phyloP scores from a whole-genome alignment of 2,113 vertebrate species.

The Odocoileus hemionus region DNA sequence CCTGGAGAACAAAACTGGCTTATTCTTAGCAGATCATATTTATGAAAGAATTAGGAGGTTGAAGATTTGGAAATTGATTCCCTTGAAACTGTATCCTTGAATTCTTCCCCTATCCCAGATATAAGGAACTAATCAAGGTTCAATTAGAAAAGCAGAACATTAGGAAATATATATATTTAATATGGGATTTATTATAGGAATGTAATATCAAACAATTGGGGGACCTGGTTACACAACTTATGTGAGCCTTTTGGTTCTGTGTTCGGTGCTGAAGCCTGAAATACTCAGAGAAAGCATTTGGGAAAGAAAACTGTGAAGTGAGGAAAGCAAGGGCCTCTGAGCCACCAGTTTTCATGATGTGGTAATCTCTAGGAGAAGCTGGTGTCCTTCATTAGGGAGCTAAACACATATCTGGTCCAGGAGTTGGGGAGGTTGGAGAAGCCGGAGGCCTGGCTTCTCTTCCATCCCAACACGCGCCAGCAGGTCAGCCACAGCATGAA shows the following conservation, averaged over 20 bases:
- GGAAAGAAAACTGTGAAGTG: background rate
- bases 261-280: background rate
- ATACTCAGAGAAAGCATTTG: background rate
- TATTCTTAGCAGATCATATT: background rate
- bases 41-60: background rate
- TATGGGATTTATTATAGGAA: background rate
- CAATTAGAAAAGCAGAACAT: background rate
- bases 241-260: background rate
- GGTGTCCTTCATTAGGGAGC: background rate
- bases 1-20: background rate
- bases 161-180: background rate
- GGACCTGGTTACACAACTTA: background rate
- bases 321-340: background rate
- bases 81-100: background rate
- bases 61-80: background rate
- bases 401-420: background rate
- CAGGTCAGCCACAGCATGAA: background rate
- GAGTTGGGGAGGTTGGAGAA: background rate
- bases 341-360: background rate
- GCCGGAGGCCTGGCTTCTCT: too few relatives aligned
- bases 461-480: background rate
- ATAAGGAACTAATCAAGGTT: background rate
- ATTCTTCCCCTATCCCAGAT: background rate
- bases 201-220: background rate
- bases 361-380: background rate